These are phyloP conservation scores for Cryptosula pallasiana DNA, from an alignment of 2,888 invertebrate species.

Conservation along the genomic window DNA sequence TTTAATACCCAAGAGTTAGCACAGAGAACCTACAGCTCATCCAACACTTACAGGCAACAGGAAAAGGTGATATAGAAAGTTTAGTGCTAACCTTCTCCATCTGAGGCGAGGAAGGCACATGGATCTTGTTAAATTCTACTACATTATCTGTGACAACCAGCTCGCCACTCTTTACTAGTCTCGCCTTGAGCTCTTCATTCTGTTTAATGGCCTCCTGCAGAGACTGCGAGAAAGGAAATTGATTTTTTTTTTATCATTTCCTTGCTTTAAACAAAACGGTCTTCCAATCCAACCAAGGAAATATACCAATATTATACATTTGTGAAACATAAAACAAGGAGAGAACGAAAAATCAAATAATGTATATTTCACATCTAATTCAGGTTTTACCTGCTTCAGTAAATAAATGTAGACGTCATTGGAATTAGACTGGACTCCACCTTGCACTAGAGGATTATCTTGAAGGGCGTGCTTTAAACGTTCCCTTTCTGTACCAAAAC, in stretches of 20 bases:
- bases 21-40: no score
- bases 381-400: slow-evolving; percentile 37
- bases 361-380: no score
- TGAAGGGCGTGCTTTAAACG: slow-evolving; percentile 63
- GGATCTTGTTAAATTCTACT: not conserved
- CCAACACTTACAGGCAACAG: no score
- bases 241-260: no score
- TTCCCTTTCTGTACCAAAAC: slow-evolving; percentile 58
- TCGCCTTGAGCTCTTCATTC: slow-evolving; percentile 20
- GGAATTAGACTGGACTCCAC: not conserved
- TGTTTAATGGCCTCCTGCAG: slow-evolving; percentile 2
- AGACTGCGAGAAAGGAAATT: not conserved
- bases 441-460: slow-evolving; percentile 47
- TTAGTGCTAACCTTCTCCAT: not conserved
- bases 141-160: not conserved
- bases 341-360: no score
- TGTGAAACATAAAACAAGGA: no score
- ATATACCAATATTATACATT: no score
- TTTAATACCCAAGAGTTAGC: no score
- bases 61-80: no score
- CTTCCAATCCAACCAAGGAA: no score
- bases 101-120: not conserved
- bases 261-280: no score
- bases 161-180: not conserved
- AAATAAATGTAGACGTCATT: slow-evolving; percentile 30